Evolutionary conservation across 2,113 vertebrate species (phyloP).

Genomic region (Scytalopus superciliaris): DNA sequence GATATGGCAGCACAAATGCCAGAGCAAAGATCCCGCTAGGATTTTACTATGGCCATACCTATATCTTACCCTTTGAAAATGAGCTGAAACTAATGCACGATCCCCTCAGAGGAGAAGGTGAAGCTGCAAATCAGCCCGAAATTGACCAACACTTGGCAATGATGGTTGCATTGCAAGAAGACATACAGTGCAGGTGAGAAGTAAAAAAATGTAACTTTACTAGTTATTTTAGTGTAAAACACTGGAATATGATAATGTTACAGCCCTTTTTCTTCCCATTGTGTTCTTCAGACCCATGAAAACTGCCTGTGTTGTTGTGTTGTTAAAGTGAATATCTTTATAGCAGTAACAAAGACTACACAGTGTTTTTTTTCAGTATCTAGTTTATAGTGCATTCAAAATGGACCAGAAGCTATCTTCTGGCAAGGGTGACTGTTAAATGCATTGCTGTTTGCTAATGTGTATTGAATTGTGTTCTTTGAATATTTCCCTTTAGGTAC

Average conservation of each 20-base stretch:
- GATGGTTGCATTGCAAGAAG: constrained; percentile 97
- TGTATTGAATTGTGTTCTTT: not conserved
- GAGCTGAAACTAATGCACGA: constrained; percentile 96
- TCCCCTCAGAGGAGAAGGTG: constrained; percentile 90
- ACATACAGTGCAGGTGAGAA: constrained; percentile 96
- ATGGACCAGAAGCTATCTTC: not conserved
- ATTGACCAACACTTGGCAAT: constrained; percentile 95
- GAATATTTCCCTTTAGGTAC: constrained; percentile 78
- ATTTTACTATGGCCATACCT: constrained; percentile 98
- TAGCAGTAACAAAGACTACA: not conserved
- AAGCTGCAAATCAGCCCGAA: constrained; percentile 89
- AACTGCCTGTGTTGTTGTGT: not conserved
- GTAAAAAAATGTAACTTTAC: not conserved
- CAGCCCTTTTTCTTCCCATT: not conserved
- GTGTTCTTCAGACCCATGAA: not conserved
- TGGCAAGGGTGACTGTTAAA: not conserved
- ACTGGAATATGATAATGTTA: not conserved
- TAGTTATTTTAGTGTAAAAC: not conserved
- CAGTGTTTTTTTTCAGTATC: not conserved
- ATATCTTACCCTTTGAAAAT: constrained; percentile 96
- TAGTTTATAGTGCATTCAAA: not conserved
- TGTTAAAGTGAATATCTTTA: not conserved
- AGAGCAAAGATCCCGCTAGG: constrained; percentile 97
- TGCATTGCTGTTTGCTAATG: not conserved
- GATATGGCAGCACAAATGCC: constrained; percentile 97